Conservation (phyloP, 2,888 invertebrate genomes). For the Rhagonycha lutea region DNA sequence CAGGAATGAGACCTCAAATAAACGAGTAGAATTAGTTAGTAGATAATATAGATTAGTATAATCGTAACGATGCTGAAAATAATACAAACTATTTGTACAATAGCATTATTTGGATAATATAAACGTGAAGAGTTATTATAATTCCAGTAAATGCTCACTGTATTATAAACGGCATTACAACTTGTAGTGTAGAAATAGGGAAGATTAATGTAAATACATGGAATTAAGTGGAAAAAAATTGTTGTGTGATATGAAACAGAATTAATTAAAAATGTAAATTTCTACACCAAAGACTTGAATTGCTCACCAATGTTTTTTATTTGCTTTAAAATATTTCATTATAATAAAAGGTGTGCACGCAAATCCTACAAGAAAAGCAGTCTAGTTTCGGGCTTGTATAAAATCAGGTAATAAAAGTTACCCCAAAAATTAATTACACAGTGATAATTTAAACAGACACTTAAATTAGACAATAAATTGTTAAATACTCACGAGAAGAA, state of each 20-base stretch:
- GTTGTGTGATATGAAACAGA: neutral
- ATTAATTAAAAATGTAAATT: neutral
- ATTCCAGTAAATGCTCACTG: neutral
- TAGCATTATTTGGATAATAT: neutral
- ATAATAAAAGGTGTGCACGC: neutral
- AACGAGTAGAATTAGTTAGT: slow-evolving; percentile 10
- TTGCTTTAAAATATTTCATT: neutral
- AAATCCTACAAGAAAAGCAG: neutral
- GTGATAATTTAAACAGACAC: slow-evolving; percentile 1
- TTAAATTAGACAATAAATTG: slow-evolving; percentile 2
- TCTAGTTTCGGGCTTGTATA: neutral
- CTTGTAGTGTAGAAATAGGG: neutral
- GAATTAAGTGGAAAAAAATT: neutral
- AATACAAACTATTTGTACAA: slow-evolving; percentile 12
- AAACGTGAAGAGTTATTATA: neutral
- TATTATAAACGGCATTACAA: neutral
- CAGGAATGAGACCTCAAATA: slow-evolving; percentile 10
- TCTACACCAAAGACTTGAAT: neutral
- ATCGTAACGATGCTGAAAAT: slow-evolving; percentile 7
- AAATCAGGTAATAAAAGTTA: neutral
- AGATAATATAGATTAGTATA: slow-evolving; percentile 10
- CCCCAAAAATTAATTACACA: neutral
- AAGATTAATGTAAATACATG: neutral
- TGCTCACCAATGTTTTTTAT: neutral
- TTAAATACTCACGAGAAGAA: neutral